phyloP scores from a whole-genome alignment of 2,797 vertebrate species.

The Clarias fuscus region DNA sequence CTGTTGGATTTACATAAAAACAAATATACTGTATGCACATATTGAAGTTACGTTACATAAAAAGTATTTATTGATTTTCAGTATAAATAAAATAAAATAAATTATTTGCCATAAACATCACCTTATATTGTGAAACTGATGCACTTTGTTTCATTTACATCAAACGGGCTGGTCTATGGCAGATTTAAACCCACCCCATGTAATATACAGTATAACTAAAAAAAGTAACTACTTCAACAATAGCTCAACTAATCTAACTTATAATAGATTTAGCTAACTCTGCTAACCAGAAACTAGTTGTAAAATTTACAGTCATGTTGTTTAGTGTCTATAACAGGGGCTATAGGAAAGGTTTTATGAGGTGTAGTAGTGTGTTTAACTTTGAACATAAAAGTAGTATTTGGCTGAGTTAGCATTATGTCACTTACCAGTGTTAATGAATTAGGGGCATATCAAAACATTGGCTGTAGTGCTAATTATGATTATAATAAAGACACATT shows the following conservation, averaged over 20 bases:
- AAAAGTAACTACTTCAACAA: not conserved
- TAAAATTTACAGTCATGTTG: not conserved
- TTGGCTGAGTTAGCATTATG: not conserved
- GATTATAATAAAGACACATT: not conserved
- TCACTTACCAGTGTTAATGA: slow-evolving; percentile 34
- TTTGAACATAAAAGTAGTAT: not conserved
- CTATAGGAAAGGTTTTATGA: not conserved
- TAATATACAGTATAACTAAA: not conserved
- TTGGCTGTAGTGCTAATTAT: slow-evolving; percentile 42
- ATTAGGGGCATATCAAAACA: slow-evolving; percentile 23
- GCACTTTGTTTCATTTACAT: no score
- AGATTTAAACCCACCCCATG: not conserved
- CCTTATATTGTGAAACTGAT: no score
- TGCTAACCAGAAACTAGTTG: not conserved
- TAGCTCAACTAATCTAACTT: not conserved
- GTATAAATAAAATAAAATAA: no score
- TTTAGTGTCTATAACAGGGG: not conserved
- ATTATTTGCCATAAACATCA: no score
- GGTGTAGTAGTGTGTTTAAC: slow-evolving; percentile 53
- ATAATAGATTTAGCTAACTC: not conserved
- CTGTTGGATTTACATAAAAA: no score
- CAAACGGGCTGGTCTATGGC: not conserved
- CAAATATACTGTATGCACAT: not conserved
- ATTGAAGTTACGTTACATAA: not conserved
- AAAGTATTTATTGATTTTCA: no score